Percentiles rank a stretch among this genome's conserved stretches.
phyloP scores from a whole-genome alignment of 2,888 invertebrate species.

The Sarcophaga subvicina region DNA sequence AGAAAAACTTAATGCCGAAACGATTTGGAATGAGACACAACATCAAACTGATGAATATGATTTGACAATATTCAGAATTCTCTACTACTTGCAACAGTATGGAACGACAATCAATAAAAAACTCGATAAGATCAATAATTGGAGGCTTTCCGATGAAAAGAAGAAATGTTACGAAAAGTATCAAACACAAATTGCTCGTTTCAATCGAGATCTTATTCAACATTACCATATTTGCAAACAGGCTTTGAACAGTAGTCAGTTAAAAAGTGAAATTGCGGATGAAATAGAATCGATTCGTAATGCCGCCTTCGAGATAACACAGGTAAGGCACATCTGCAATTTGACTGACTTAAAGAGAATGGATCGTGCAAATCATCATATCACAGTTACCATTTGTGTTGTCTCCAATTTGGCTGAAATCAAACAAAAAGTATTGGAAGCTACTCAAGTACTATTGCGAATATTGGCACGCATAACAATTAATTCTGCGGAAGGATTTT shows the following conservation, averaged over 20 bases:
- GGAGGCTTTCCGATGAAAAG: constrained; percentile 53
- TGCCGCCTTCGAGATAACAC: constrained; percentile 60
- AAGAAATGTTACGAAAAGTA: constrained; percentile 67
- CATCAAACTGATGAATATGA: constrained; percentile 43
- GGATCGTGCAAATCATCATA: constrained; percentile 25
- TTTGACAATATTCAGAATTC: constrained; percentile 38
- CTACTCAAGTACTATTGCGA: constrained; percentile 60
- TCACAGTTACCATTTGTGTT: constrained; percentile 68
- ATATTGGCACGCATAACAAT: constrained; percentile 63
- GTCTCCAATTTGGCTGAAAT: constrained; percentile 69
- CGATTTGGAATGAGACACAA: constrained; percentile 69
- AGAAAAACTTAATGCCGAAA: constrained; percentile 62
- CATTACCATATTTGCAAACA: constrained; percentile 66
- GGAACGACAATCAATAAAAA: constrained; percentile 56
- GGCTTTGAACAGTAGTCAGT: constrained; percentile 60
- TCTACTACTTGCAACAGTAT: constrained; percentile 43
- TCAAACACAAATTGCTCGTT: constrained; percentile 70
- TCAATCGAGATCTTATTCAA: constrained; percentile 69
- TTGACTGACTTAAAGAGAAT: constrained; percentile 54
- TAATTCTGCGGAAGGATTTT: neutral
- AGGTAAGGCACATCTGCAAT: constrained; percentile 62
- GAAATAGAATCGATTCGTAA: constrained; percentile 64
- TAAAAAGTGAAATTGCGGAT: constrained; percentile 61
- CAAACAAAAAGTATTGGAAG: constrained; percentile 61
- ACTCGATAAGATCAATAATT: constrained; percentile 48